phyloP scores from a whole-genome alignment of 1,140 invertebrate species.

The Leptonema lineaticorne region DNA sequence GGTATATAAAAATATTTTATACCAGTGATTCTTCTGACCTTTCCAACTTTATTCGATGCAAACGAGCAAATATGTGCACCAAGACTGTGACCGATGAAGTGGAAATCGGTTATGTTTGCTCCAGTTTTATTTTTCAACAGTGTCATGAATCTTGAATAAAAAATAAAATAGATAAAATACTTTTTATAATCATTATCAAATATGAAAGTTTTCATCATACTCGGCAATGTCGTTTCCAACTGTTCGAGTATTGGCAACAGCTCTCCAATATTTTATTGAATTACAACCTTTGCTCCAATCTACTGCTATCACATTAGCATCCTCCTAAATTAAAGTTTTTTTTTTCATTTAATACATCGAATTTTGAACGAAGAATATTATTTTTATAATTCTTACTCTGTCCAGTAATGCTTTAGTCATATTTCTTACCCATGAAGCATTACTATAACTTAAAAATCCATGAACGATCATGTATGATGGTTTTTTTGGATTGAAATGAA shows the following conservation, averaged over 20 bases:
- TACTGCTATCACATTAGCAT: constrained; percentile 60
- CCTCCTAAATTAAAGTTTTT: constrained; percentile 45
- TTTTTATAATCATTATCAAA: background rate
- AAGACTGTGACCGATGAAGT: constrained; percentile 64
- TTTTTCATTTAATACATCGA: background rate
- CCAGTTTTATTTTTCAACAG: constrained; percentile 48
- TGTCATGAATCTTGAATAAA: constrained; percentile 47
- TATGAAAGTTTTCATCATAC: too few relatives aligned
- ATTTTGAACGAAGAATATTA: too few relatives aligned
- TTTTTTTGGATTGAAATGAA: constrained; percentile 54
- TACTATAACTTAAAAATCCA: constrained; percentile 59
- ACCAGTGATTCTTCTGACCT: constrained; percentile 52
- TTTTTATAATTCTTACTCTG: constrained; percentile 50
- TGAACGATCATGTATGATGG: constrained; percentile 59
- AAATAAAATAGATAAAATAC: background rate
- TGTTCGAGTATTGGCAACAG: constrained; percentile 58
- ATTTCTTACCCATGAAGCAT: constrained; percentile 55
- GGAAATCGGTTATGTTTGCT: constrained; percentile 50
- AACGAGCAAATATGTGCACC: constrained; percentile 64
- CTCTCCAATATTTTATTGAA: constrained; percentile 62
- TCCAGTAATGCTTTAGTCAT: constrained; percentile 56
- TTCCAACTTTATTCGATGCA: constrained; percentile 55
- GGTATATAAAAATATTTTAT: constrained; percentile 43
- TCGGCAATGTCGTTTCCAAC: constrained; percentile 56
- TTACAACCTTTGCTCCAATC: constrained; percentile 62